Percentiles rank a stretch among this genome's conserved stretches.
Conservation (phyloP, 2,797 vertebrate species). For the Acestrorhynchus altus region DNA sequence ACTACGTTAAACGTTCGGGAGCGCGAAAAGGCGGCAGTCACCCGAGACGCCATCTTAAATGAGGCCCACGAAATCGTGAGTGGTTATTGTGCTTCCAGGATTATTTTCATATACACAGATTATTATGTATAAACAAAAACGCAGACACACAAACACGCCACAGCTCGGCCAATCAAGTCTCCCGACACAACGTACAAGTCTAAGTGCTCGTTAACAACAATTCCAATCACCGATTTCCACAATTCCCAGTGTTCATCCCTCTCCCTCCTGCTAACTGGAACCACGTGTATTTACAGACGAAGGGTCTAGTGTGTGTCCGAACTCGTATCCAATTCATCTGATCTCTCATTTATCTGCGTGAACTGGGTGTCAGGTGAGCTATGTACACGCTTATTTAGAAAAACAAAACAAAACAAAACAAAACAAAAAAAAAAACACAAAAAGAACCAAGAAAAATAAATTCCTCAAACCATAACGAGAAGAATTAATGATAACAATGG, state of each 20-base stretch:
- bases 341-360: not conserved
- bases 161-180: not conserved
- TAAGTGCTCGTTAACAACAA: constrained; percentile 18
- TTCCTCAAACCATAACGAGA: constrained; percentile 53
- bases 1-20: constrained; percentile 9
- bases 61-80: not conserved
- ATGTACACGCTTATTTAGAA: constrained; percentile 15
- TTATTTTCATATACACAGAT: constrained; percentile 44
- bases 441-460: constrained; percentile 23
- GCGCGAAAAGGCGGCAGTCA: constrained; percentile 21
- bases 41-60: constrained; percentile 40
- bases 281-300: not conserved
- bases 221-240: not conserved
- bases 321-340: not conserved
- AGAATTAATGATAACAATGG: constrained; percentile 55
- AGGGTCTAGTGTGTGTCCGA: not conserved
- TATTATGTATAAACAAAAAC: constrained; percentile 34
- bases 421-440: not conserved
- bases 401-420: not conserved
- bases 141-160: not conserved
- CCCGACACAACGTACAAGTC: not conserved
- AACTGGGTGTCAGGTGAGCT: not conserved
- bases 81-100: constrained; percentile 42
- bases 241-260: not conserved
- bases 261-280: not conserved